Base-by-base conservation (phyloP, 2,797 vertebrate genomes). In the Sandelia bainsii region DNA sequence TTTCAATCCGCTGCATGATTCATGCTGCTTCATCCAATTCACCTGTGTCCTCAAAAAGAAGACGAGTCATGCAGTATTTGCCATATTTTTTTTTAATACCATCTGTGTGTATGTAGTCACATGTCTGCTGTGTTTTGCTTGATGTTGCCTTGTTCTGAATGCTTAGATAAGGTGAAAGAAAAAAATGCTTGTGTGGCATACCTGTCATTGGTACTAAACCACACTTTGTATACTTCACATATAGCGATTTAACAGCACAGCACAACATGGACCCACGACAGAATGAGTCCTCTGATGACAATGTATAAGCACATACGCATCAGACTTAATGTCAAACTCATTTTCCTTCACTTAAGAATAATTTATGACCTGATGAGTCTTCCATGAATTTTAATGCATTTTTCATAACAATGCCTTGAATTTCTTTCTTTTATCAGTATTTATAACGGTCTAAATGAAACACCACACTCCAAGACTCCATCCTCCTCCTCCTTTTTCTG, bases 121-220 rank as follows among this genome's bases (percentile, higher is more conserved):
- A 61, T 72, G 67, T 72, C 56, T 57, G 37, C 50, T 58, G 17
- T 56, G 45, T 69, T 81, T 75, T 66, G 39, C 48, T 83, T 81
- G 72, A 75, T 74, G 72, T 70, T 70, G 16, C 56, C 22, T 51
- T 80, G 75, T 74, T 82, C 62, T 75, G 66, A 88, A 81, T 80
- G 89, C 87, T 93, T 86, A 61, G 81, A 82, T 85, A 82, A 72
- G 87, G 58, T 57, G 45, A 37, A 81, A 84, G 77, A 85, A 37
- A 79, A 84, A 87, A 76, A 40, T 13, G 89, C 89, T 69, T 82
- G 77, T 81, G 75, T 59, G 51, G 88, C 91, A 76, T 46, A 85
- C 69, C 86, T 91, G 92, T 90, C 91, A 84, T 61, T 63, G 77
- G 42, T 44, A 73, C 42, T 90, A 79, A 83, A 75, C 32, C 62